Percentiles rank a stretch among this genome's conserved stretches.
phyloP scores from a whole-genome alignment of 2,888 invertebrate genomes.

The Diarsia dahlii region DNA sequence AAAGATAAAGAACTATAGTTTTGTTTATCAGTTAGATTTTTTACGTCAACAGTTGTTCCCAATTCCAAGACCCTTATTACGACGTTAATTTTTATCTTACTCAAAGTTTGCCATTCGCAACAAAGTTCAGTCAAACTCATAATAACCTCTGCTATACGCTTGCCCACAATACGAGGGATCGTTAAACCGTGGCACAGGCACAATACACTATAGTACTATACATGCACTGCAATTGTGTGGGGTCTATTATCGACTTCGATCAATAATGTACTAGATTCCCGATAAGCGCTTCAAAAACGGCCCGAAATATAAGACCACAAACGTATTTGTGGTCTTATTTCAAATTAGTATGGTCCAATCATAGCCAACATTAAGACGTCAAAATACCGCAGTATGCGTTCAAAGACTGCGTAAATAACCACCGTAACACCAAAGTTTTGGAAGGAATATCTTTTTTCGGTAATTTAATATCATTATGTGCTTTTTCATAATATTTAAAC shows the following conservation, averaged over 20 bases:
- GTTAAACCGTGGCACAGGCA: slow-evolving; percentile 8
- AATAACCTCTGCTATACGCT: slow-evolving; percentile 5
- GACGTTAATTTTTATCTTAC: background rate
- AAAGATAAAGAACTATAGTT: background rate
- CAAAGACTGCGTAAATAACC: too few relatives aligned
- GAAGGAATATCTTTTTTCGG: too few relatives aligned
- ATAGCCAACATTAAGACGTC: too few relatives aligned
- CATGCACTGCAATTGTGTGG: slow-evolving; percentile 19
- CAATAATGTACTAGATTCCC: too few relatives aligned
- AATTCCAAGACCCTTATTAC: background rate
- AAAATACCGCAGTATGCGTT: too few relatives aligned
- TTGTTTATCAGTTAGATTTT: background rate
- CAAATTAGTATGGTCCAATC: too few relatives aligned
- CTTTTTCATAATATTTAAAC: too few relatives aligned
- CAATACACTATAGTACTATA: slow-evolving; percentile 25
- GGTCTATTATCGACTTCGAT: slow-evolving; percentile 22
- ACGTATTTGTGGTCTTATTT: too few relatives aligned
- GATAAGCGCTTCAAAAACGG: too few relatives aligned
- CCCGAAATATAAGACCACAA: too few relatives aligned
- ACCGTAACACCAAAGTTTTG: too few relatives aligned
- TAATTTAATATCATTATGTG: too few relatives aligned
- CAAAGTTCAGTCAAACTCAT: slow-evolving; percentile 20
- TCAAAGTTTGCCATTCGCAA: background rate
- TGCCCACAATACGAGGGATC: background rate
- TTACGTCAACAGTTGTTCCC: background rate